Evolutionary conservation across 2,888 invertebrate species (phyloP), one percentile per base, ranked within the genome.

Genomic region (Lochmaea crataegi): DNA sequence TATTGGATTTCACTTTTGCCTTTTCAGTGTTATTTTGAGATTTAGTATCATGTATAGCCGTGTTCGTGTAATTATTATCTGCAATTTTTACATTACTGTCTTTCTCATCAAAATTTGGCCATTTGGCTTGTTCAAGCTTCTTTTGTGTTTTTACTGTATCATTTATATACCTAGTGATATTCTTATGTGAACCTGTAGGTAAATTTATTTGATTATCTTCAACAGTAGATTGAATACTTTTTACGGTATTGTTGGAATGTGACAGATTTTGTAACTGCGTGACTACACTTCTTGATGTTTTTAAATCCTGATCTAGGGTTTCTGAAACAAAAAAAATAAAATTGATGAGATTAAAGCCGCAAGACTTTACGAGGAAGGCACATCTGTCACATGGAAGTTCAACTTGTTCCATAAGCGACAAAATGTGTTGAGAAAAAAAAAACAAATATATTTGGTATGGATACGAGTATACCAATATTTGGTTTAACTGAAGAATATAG

Each of bases 221-320:
- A 53, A 9, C 7, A 48, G 48, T 48, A 53, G 18, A 41, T 32
- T 32, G 42, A 58, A 75, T 16, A 65, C 10, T 77, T 12, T 69
- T 64, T 12, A 18, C 45, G 42, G 45, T 53, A 48, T 58, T 51
- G 53, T 67, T 18, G 56, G 41, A 41, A 53, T 65, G 69, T 41
- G 64, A 64, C 5, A 70, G 26, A 32, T 38, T 72, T 70, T 75
- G 63, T 22, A 83, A 74, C 61, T 80, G 81, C 12, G 82, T 80
- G 5, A 85, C 73, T 9, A 86, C 77, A 75, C 81, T 80, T 75
- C 82, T 84, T 7, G 86, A 85, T 67, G 83, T 81, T 57, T 77
- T 65, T 65, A 86, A 73, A 72, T 85, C 85, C 60, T 77, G 79
- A 76, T 85, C 84, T 70, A 86, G 82, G 76, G 83, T 84, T 75